Base-by-base conservation (phyloP, 2,888 invertebrate species). In the Caenorhabditis japonica region DNA sequence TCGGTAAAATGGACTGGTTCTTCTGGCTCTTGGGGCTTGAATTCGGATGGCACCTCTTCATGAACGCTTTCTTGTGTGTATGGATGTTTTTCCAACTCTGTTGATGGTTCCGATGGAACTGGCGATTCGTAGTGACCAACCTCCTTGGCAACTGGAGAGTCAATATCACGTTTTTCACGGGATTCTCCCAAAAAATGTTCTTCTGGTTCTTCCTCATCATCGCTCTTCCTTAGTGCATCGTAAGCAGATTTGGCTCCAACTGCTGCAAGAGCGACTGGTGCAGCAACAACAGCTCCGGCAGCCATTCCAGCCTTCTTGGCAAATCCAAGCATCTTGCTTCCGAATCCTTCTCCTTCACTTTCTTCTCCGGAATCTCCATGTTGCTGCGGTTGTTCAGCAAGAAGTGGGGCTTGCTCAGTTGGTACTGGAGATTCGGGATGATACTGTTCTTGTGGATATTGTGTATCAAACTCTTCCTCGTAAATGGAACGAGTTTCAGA, bases 211-310 rank as follows among this genome's bases (percentile, higher is more conserved):
- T 69, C 66, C 3, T 59, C 59, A 41, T 80, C 75, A 10, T 71
- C 68, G 19, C 76, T 60, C 36, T 66, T 59, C 39, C 70, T 77
- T 17, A 83, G 47, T 15, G 68, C 73, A 34, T 83, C 83, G 59
- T 78, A 79, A 3, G 82, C 79, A 19, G 73, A 59, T 43, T 75
- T 71, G 15, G 79, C 83, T 56, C 83, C 83, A 43, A 78, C 61
- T 13, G 76, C 81, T 46, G 76, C 78, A n/a, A 78, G 69, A 36
- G 74, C 81, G 41, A 75, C 77, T 44, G 80, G 82, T 38, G 82
- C 82, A 41, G 75, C 74, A 46, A 80, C 70, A 27, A 80, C 75
- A 46, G 77, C 83, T 21, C 81, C 83, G 39, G 80, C 81, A 21
- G 82, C 60, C 64, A 71, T 75, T 53, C 79, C 81, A 7, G 75